phyloP scores from a whole-genome alignment of 2,113 vertebrate species.

The Casuarius casuarius region DNA sequence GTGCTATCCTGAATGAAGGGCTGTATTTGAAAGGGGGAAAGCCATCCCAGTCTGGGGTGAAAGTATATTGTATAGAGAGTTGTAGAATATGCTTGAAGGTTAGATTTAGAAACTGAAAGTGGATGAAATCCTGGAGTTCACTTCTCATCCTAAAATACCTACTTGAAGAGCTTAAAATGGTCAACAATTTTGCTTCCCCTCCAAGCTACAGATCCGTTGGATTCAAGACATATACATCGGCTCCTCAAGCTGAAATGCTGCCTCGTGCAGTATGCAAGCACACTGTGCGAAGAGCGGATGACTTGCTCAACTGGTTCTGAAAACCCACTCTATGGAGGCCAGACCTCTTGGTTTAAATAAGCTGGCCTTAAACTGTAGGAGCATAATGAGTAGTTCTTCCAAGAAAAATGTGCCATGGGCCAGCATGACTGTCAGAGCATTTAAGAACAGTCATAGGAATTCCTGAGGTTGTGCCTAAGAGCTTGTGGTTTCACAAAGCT shows the following conservation, averaged over 20 bases:
- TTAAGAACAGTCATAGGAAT: neutral
- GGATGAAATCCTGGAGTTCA: neutral
- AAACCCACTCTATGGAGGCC: neutral
- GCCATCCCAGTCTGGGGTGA: neutral
- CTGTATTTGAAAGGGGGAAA: neutral
- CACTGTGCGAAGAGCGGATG: accelerated
- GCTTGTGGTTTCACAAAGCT: neutral
- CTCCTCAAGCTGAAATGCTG: neutral
- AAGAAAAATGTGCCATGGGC: accelerated
- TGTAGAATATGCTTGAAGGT: neutral
- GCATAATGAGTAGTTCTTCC: neutral
- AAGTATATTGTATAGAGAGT: neutral
- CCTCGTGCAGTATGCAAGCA: neutral
- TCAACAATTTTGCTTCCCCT: neutral
- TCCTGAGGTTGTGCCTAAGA: neutral
- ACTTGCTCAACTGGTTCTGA: neutral
- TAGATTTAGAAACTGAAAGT: neutral
- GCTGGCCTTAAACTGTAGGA: neutral
- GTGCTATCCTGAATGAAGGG: neutral
- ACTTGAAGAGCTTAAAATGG: neutral
- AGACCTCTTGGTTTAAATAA: neutral
- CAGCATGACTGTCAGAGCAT: neutral
- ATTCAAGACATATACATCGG: neutral
- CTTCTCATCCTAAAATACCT: neutral
- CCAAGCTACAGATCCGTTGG: neutral